phyloP scores from a whole-genome alignment of 2,797 vertebrate species.

The Etheostoma nigrum region DNA sequence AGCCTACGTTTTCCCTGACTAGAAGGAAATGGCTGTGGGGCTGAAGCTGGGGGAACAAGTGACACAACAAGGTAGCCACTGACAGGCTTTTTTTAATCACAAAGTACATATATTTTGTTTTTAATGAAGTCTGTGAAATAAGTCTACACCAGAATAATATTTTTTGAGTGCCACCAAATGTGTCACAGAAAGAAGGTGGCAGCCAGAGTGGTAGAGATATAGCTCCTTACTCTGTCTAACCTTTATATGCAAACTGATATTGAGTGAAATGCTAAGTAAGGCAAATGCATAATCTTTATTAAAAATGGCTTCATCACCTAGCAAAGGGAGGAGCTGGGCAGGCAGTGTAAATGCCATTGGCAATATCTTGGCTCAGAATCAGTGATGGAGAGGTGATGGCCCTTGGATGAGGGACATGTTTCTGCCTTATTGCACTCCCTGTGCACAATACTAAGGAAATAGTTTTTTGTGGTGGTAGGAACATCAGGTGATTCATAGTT shows the following conservation, averaged over 20 bases:
- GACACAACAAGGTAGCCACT: constrained; percentile 46
- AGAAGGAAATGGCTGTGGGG: constrained; percentile 65
- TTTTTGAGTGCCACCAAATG: constrained; percentile 21
- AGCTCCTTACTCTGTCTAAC: constrained; percentile 10
- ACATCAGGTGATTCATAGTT: constrained; percentile 6
- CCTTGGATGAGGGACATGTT: constrained; percentile 24
- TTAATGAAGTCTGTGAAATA: constrained; percentile 19
- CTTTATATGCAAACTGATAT: constrained; percentile 24
- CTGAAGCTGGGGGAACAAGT: constrained; percentile 50
- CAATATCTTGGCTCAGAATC: constrained; percentile 26
- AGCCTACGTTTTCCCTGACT: constrained; percentile 64
- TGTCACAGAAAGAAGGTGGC: background rate
- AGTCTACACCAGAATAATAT: constrained; percentile 27
- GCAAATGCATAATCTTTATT: constrained; percentile 42
- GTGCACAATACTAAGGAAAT: constrained; percentile 5
- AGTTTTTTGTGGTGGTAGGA: background rate
- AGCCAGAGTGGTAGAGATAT: background rate
- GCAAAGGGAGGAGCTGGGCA: constrained; percentile 21
- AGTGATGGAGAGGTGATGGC: constrained; percentile 25
- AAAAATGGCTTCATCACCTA: constrained; percentile 29
- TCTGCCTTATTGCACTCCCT: constrained; percentile 25
- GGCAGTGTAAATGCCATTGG: constrained; percentile 24
- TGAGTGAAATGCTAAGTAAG: constrained; percentile 21
- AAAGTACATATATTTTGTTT: constrained; percentile 29
- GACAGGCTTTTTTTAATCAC: constrained; percentile 48